Evolutionary conservation across 1,140 invertebrate species (phyloP).

Genomic region (Penaeus indicus): DNA sequence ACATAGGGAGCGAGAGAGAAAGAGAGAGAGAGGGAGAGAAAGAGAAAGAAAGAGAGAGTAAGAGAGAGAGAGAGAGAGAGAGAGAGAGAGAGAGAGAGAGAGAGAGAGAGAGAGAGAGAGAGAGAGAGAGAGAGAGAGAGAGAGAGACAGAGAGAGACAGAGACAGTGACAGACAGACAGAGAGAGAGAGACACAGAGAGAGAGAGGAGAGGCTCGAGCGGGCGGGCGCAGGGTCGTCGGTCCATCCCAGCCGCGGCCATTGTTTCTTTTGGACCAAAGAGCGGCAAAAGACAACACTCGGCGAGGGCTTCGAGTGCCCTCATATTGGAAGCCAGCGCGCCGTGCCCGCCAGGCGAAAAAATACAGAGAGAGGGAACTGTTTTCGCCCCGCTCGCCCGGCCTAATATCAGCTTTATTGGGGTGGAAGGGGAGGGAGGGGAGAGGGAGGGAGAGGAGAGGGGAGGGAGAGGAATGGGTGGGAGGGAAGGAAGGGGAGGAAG

Average conservation of each 20-base stretch:
- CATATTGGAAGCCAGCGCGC: slow-evolving; percentile 47
- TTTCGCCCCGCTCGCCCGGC: no score
- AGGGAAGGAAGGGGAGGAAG: no score
- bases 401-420: no score
- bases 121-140: not conserved
- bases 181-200: not conserved
- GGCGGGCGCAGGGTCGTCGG: not conserved
- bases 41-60: not conserved
- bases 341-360: slow-evolving; percentile 41
- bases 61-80: not conserved
- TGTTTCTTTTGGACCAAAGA: slow-evolving; percentile 51
- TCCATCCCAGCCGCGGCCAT: slow-evolving; percentile 1
- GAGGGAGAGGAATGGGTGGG: no score
- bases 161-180: not conserved
- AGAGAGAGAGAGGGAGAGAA: not conserved
- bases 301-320: not conserved
- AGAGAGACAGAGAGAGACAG: not conserved
- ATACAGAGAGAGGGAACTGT: not conserved
- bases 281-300: slow-evolving; percentile 51
- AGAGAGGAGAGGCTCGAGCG: not conserved
- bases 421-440: no score
- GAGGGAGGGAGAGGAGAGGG: no score
- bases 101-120: not conserved
- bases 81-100: not conserved
- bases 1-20: no score